Evolutionary conservation across 2,888 invertebrate species (phyloP).

Genomic region (Dasypolia templi): DNA sequence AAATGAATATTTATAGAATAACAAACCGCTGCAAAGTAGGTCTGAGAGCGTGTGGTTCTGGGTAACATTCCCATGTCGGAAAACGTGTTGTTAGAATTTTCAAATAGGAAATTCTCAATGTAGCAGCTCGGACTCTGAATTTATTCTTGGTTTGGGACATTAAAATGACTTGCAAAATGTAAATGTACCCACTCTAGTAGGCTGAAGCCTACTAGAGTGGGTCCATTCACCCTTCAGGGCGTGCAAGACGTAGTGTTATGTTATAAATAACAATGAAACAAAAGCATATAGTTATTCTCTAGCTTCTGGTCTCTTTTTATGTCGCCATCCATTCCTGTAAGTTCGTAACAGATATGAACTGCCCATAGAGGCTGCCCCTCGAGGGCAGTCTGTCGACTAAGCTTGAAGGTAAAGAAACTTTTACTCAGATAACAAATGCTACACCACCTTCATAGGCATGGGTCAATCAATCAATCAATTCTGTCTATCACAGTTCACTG

Average conservation of each 20-base stretch:
- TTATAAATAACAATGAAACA: not conserved
- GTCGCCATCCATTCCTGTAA: constrained; percentile 13
- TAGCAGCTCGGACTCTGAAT: not conserved
- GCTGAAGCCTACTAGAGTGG: not conserved
- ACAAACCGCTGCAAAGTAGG: not conserved
- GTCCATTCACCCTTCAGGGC: too few species aligned
- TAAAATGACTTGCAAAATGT: not conserved
- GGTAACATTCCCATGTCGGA: not conserved
- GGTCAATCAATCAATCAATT: not conserved
- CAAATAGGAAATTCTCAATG: not conserved
- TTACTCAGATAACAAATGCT: not conserved
- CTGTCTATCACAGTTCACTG: not conserved
- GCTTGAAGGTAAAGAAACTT: not conserved
- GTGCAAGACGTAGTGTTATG: not conserved
- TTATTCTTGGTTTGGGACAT: not conserved
- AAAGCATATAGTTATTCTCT: not conserved
- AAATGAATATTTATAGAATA: not conserved
- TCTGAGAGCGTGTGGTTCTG: not conserved
- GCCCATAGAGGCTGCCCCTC: too few species aligned
- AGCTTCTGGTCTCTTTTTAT: not conserved
- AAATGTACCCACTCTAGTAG: not conserved
- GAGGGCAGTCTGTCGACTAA: not conserved
- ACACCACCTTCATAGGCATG: not conserved
- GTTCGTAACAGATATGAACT: not conserved
- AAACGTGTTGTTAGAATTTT: not conserved